Evolutionary conservation across 2,797 vertebrate genomes (phyloP).

Genomic region (Chanos chanos): DNA sequence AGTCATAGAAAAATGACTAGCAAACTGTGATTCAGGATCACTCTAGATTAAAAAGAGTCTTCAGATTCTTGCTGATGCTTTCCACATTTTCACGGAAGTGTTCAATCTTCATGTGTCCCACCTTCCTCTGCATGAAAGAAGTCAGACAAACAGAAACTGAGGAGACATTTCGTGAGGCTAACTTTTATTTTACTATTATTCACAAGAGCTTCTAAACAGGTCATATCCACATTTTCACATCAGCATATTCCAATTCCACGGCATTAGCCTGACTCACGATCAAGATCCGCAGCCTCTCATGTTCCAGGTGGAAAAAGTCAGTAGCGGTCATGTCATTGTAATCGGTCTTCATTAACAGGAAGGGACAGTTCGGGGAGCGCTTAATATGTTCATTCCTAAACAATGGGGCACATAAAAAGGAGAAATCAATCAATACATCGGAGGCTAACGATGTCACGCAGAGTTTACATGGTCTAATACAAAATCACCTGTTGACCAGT

Average conservation of each 20-base stretch:
- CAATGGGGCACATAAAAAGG: neutral
- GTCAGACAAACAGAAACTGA: neutral
- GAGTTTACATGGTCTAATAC: no score
- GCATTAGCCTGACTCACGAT: slow-evolving; percentile 65
- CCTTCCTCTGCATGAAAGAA: slow-evolving; percentile 56
- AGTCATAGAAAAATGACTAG: neutral
- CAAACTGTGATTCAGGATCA: neutral
- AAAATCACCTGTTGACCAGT: no score
- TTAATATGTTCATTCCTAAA: slow-evolving; percentile 72
- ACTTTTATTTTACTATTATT: no score
- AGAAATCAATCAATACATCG: neutral
- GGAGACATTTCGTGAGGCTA: no score
- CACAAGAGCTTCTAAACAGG: no score
- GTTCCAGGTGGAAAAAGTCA: slow-evolving; percentile 71
- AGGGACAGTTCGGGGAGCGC: slow-evolving; percentile 67
- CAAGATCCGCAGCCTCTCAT: slow-evolving; percentile 69
- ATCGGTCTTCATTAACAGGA: slow-evolving; percentile 69
- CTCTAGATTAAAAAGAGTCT: slow-evolving; percentile 30
- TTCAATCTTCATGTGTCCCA: slow-evolving; percentile 64
- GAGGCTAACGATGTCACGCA: no score
- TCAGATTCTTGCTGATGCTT: slow-evolving; percentile 45
- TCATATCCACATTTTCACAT: no score
- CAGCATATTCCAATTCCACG: neutral
- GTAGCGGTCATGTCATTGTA: slow-evolving; percentile 70
- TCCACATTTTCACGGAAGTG: slow-evolving; percentile 61